phyloP scores from a whole-genome alignment of 2,113 vertebrate species.

The Tapirus terrestris region DNA sequence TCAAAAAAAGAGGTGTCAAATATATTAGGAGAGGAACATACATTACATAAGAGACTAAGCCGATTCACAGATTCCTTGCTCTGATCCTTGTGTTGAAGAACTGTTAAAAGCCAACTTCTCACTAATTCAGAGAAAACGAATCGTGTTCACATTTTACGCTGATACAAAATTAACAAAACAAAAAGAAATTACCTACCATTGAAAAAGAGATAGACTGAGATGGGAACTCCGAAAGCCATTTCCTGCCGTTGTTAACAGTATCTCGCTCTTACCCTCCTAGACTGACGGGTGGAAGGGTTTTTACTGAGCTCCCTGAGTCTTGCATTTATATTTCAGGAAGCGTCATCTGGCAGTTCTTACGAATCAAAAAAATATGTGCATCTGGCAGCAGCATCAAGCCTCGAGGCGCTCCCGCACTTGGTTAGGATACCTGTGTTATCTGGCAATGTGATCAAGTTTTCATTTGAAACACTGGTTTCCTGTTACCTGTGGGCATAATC shows the following conservation, averaged over 20 bases:
- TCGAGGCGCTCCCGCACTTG: conserved; percentile 79
- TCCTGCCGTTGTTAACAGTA: conserved; percentile 67
- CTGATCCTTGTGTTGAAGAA: not conserved
- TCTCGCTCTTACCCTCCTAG: conserved; percentile 71
- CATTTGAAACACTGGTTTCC: conserved; percentile 84
- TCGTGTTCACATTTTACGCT: not conserved
- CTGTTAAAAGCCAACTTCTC: not conserved
- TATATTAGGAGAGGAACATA: not conserved
- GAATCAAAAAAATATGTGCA: conserved; percentile 86
- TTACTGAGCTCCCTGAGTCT: conserved; percentile 79
- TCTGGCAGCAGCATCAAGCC: conserved; percentile 84
- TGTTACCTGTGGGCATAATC: conserved; percentile 85
- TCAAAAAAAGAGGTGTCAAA: not conserved
- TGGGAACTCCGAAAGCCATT: conserved; percentile 83
- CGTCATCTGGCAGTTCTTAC: conserved; percentile 86
- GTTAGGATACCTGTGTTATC: conserved; percentile 84
- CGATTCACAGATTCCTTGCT: not conserved
- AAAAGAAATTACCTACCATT: conserved; percentile 82
- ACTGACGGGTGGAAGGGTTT: conserved; percentile 72
- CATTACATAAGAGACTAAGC: not conserved
- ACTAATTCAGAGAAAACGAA: not conserved
- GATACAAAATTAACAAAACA: not conserved
- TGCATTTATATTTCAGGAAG: conserved; percentile 85
- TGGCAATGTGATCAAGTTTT: conserved; percentile 82
- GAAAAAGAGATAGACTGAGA: conserved; percentile 82